Conservation (phyloP, 2,113 vertebrate genomes). For the Odontophorus gujanensis region DNA sequence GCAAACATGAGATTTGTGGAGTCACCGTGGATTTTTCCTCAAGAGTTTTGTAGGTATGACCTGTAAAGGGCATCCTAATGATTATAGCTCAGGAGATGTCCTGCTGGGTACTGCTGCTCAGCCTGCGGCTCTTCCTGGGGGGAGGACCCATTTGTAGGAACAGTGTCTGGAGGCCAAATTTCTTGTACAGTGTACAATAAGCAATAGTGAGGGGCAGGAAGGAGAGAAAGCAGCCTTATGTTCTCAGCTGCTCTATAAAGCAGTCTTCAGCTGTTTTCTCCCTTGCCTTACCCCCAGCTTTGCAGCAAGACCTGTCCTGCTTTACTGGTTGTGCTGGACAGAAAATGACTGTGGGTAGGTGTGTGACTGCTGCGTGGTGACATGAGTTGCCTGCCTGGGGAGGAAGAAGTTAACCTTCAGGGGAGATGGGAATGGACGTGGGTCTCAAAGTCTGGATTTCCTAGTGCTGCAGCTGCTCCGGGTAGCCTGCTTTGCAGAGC, state of each 20-base stretch:
- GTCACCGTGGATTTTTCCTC: neutral
- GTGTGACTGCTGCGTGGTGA: neutral
- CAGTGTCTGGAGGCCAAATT: neutral
- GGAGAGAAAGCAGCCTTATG: neutral
- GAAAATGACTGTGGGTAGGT: neutral
- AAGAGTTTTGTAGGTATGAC: neutral
- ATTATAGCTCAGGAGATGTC: neutral
- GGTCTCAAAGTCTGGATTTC: slow-evolving; percentile 18
- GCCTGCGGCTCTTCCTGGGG: neutral
- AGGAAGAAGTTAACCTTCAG: slow-evolving; percentile 41
- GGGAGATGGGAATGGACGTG: neutral
- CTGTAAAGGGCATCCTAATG: neutral
- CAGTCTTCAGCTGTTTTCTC: accelerated
- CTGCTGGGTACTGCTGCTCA: neutral
- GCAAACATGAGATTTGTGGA: neutral
- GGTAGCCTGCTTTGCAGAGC: neutral
- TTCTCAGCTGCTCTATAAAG: neutral
- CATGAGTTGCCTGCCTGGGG: neutral
- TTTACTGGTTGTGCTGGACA: neutral
- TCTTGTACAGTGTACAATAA: neutral
- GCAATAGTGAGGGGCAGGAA: neutral
- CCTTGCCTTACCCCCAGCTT: neutral
- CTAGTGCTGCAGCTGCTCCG: neutral
- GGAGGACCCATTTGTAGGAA: neutral
- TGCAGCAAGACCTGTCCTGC: neutral